Percentiles rank a stretch among this genome's conserved stretches.
Evolutionary conservation across 2,113 vertebrate genomes (phyloP).

Genomic region (Cnemophilus loriae): DNA sequence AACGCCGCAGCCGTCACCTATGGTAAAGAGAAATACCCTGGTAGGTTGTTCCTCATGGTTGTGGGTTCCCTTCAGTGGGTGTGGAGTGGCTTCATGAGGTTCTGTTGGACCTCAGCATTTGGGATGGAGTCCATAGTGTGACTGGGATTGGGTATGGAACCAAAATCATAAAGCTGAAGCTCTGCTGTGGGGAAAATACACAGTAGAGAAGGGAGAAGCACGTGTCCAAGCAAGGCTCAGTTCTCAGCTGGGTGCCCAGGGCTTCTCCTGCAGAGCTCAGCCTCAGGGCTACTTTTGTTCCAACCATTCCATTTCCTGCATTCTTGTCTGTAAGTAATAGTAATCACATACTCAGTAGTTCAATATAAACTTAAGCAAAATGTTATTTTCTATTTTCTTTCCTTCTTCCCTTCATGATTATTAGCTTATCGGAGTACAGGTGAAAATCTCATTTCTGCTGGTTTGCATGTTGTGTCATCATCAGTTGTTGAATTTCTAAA

Average conservation of each 20-base stretch:
- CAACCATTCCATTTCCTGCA: not conserved
- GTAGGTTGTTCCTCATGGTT: conserved; percentile 39
- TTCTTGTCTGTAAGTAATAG: not conserved
- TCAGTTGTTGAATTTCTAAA: not conserved
- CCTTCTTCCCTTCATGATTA: not conserved
- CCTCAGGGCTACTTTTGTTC: not conserved
- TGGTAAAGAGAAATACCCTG: conserved; percentile 71
- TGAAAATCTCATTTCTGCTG: not conserved
- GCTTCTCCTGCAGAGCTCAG: not conserved
- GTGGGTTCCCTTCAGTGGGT: not conserved
- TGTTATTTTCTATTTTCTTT: not conserved
- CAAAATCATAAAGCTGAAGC: not conserved
- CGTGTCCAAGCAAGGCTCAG: not conserved
- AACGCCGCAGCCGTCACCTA: conserved; percentile 81
- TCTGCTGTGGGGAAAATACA: not conserved
- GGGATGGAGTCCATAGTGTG: not conserved
- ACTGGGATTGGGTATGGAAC: not conserved
- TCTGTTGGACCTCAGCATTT: not conserved
- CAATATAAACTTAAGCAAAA: not conserved
- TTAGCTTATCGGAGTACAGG: not conserved
- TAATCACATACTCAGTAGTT: not conserved
- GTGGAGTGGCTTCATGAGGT: not conserved
- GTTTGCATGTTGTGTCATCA: not conserved
- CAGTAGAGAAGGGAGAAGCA: not conserved
- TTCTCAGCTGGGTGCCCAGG: not conserved